phyloP scores from a whole-genome alignment of 2,797 vertebrate species.

The Coreius guichenoti region DNA sequence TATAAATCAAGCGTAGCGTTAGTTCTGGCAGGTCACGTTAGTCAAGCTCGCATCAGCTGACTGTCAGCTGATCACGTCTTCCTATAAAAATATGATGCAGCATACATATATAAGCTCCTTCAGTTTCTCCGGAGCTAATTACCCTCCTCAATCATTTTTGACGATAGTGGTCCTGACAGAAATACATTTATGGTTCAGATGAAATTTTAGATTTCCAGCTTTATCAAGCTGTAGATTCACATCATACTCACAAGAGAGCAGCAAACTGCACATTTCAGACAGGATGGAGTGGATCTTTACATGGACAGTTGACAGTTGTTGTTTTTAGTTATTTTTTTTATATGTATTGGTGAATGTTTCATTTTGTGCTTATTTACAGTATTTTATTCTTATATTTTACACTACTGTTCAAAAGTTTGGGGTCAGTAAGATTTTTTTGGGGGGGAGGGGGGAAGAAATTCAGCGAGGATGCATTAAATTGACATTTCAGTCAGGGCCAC shows the following conservation, averaged over 20 bases:
- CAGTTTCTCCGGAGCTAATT: no score
- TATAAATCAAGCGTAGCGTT: background rate
- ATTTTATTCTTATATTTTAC: background rate
- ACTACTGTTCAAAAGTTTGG: background rate
- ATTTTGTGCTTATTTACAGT: background rate
- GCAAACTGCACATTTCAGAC: constrained; percentile 18
- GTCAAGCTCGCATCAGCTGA: no score
- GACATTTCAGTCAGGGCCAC: no score
- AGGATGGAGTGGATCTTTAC: background rate
- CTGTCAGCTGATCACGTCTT: no score
- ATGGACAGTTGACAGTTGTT: background rate
- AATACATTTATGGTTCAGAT: background rate
- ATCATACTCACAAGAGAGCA: constrained; percentile 53
- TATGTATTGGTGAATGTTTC: background rate
- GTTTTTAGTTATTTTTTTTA: background rate
- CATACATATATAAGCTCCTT: no score
- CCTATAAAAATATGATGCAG: no score
- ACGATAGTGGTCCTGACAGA: no score
- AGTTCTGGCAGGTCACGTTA: no score
- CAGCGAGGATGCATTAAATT: background rate
- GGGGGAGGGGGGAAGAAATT: no score
- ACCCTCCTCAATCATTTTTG: no score
- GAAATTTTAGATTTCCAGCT: background rate
- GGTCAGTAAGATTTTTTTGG: background rate
- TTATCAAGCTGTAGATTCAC: constrained; percentile 25